phyloP scores from a whole-genome alignment of 2,113 vertebrate species.

The Hystrix cristata region DNA sequence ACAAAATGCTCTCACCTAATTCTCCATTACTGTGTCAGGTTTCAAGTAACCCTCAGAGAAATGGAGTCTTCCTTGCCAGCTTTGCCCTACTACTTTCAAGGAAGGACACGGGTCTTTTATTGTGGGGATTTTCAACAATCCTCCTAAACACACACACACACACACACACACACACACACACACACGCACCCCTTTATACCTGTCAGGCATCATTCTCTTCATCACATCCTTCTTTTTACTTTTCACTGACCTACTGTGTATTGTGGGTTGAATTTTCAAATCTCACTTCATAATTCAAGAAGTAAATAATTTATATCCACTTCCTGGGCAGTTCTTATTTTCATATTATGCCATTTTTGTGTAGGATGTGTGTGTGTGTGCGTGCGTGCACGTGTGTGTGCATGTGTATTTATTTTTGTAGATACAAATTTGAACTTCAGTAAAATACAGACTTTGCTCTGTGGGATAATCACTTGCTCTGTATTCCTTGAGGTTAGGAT shows the following conservation, averaged over 20 bases:
- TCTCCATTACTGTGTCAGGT: not conserved
- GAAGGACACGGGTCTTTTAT: not conserved
- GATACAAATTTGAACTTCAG: not conserved
- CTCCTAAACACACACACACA: too few relatives aligned
- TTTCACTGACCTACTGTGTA: not conserved
- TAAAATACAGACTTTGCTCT: not conserved
- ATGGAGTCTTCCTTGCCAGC: not conserved
- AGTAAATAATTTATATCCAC: not conserved
- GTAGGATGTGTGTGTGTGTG: too few relatives aligned
- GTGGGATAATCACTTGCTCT: not conserved
- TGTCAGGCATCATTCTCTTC: constrained; percentile 10
- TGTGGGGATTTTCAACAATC: not conserved
- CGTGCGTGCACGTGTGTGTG: too few relatives aligned
- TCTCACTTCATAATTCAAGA: constrained; percentile 12
- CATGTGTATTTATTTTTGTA: too few relatives aligned
- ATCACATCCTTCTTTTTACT: not conserved
- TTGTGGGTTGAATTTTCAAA: not conserved
- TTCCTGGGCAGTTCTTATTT: not conserved
- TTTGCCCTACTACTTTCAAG: not conserved
- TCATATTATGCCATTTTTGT: not conserved
- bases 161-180: not conserved
- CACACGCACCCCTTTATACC: not conserved
- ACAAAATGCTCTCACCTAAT: not conserved
- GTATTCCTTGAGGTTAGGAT: not conserved
- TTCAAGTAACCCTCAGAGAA: not conserved